phyloP scores from a whole-genome alignment of 2,113 vertebrate species.

The Thomomys bottae region DNA sequence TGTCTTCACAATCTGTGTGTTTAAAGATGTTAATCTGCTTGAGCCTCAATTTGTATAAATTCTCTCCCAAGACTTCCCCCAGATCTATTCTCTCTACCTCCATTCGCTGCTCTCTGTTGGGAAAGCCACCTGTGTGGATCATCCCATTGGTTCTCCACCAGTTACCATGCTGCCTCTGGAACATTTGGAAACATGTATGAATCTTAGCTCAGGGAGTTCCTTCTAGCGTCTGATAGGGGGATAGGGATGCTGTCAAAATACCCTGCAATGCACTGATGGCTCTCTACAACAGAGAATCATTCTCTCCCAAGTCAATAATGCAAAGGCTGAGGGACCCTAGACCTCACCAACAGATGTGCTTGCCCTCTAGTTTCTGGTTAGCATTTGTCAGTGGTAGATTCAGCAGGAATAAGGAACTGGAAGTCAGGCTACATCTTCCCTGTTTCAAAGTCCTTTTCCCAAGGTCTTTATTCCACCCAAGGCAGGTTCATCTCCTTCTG shows the following conservation, averaged over 20 bases:
- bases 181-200: not conserved
- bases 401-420: not conserved
- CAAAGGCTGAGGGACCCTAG: not conserved
- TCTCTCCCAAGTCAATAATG: not conserved
- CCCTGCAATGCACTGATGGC: not conserved
- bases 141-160: not conserved
- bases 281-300: not conserved
- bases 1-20: constrained; percentile 20
- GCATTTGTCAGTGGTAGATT: not conserved
- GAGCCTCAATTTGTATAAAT: constrained; percentile 25
- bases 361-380: not conserved
- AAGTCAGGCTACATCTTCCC: not conserved
- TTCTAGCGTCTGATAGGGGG: not conserved
- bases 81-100: not conserved
- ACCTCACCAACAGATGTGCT: not conserved
- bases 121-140: not conserved
- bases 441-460: not conserved
- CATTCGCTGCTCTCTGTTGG: not conserved
- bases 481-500: not conserved
- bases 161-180: not conserved
- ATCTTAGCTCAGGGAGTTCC: not conserved
- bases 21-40: constrained; percentile 30
- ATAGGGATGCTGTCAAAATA: not conserved
- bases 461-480: not conserved
- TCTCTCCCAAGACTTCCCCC: not conserved